A percentile compares a stretch with the other conserved stretches of the same genome.
These are phyloP conservation scores for Silurus meridionalis DNA, from an alignment of 2,113 vertebrate species.

Conservation along the genomic window DNA sequence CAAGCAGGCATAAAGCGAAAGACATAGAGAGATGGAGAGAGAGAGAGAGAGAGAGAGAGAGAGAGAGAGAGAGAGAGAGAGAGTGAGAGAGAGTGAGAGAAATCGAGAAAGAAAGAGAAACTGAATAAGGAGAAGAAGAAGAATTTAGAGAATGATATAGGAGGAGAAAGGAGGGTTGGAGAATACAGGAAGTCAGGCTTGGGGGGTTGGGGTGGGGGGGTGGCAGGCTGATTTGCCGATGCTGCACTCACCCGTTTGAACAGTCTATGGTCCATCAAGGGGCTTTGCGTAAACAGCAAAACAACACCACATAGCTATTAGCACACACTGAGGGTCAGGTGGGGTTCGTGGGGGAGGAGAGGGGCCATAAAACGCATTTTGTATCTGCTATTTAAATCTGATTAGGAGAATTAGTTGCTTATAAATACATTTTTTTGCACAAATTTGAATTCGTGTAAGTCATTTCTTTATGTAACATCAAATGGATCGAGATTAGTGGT, in stretches of 20 bases:
- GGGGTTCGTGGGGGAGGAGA: conserved; percentile 15
- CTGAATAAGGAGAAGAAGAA: conserved; percentile 11
- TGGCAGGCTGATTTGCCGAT: conserved; percentile 76
- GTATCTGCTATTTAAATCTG: background rate
- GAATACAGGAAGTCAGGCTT: conserved; percentile 22
- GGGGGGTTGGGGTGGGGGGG: conserved; percentile 44
- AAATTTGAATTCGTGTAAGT: background rate
- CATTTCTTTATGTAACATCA: background rate
- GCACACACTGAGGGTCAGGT: conserved; percentile 67
- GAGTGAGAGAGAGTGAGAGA: conserved; percentile 1
- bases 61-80: conserved; percentile 53
- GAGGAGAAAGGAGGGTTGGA: conserved; percentile 25
- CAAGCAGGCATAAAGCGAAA: conserved; percentile 91
- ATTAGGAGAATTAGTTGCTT: background rate
- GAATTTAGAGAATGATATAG: conserved; percentile 21
- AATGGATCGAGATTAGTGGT: background rate
- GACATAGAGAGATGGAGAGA: conserved; percentile 59
- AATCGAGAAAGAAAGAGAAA: conserved; percentile 52
- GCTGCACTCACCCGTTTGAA: conserved; percentile 97
- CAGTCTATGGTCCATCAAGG: conserved; percentile 99
- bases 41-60: conserved; percentile 43
- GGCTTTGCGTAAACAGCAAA: conserved; percentile 95
- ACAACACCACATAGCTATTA: conserved; percentile 98
- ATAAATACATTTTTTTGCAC: background rate
- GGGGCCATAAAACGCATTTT: conserved; percentile 53